phyloP scores from a whole-genome alignment of 2,888 invertebrate species.

The Lissonota sp. region DNA sequence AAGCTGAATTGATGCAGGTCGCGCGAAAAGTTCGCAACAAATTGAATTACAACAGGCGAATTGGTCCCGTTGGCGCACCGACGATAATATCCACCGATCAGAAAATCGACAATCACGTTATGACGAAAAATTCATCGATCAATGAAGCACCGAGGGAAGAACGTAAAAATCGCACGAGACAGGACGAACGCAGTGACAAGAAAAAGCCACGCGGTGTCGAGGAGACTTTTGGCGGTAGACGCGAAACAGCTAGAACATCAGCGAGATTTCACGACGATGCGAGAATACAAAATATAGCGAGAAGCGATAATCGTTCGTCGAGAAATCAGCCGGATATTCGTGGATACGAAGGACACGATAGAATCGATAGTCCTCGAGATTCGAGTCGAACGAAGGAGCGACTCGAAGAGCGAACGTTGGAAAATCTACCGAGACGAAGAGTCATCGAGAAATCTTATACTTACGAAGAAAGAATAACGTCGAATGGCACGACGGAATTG shows the following conservation, averaged over 20 bases:
- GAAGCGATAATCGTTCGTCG: constrained; percentile 68
- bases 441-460: constrained; percentile 66
- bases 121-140: constrained; percentile 44
- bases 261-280: constrained; percentile 68
- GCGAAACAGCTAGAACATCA: constrained; percentile 64
- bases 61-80: constrained; percentile 70
- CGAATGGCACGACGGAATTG: constrained; percentile 59
- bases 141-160: constrained; percentile 47
- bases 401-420: constrained; percentile 65
- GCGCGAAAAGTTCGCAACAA: constrained; percentile 77
- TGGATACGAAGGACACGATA: constrained; percentile 65
- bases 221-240: constrained; percentile 65
- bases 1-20: constrained; percentile 84
- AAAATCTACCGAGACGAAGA: constrained; percentile 64
- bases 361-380: constrained; percentile 53
- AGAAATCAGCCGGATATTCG: constrained; percentile 61
- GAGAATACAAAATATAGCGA: constrained; percentile 60
- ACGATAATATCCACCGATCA: constrained; percentile 62
- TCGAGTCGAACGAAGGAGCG: constrained; percentile 58
- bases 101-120: constrained; percentile 53
- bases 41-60: constrained; percentile 70
- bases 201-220: constrained; percentile 68
- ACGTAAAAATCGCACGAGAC: constrained; percentile 41
- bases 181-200: constrained; percentile 50
- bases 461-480: constrained; percentile 65